A percentile compares a stretch with the other conserved stretches of the same genome.
Conservation (phyloP, 2,797 vertebrate species). For the Adrianichthys oophorus region DNA sequence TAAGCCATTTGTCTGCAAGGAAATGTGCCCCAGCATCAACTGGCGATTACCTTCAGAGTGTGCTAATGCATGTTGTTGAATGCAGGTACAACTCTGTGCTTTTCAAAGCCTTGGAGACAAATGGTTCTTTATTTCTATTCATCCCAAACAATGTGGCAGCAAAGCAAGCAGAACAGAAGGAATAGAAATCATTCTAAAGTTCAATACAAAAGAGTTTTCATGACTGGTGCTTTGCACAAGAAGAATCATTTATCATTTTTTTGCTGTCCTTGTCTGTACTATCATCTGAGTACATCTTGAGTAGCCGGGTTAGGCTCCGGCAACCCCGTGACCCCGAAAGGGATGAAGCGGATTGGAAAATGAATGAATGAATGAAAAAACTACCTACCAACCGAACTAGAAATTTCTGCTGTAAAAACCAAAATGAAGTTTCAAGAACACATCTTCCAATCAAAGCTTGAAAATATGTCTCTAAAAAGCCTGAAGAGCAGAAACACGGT, state of each 20-base stretch:
- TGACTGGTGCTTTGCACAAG: neutral
- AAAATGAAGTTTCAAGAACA: too few relatives aligned
- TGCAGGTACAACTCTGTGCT: conserved; percentile 31
- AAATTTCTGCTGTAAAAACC: too few relatives aligned
- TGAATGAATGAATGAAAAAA: too few relatives aligned
- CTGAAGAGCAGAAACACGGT: too few relatives aligned
- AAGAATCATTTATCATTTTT: conserved; percentile 10
- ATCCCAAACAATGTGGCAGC: conserved; percentile 17
- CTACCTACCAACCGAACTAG: too few relatives aligned
- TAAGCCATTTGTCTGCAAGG: neutral
- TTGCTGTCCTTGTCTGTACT: conserved; percentile 3
- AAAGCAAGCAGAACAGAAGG: conserved; percentile 18
- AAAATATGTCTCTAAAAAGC: too few relatives aligned
- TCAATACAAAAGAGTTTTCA: conserved; percentile 20
- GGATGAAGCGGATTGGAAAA: too few relatives aligned
- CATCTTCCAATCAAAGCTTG: too few relatives aligned
- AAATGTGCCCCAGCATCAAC: conserved; percentile 3
- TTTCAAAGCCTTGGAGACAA: conserved; percentile 17
- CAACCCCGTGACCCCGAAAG: too few relatives aligned
- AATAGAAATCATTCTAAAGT: conserved; percentile 18
- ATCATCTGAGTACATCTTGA: conserved; percentile 8
- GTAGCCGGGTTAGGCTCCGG: too few relatives aligned
- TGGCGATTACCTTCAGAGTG: neutral
- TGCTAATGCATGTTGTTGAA: neutral
- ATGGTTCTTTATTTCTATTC: conserved; percentile 26